Conservation (phyloP, 1,140 invertebrate species). For the Megalonaias nervosa region DNA sequence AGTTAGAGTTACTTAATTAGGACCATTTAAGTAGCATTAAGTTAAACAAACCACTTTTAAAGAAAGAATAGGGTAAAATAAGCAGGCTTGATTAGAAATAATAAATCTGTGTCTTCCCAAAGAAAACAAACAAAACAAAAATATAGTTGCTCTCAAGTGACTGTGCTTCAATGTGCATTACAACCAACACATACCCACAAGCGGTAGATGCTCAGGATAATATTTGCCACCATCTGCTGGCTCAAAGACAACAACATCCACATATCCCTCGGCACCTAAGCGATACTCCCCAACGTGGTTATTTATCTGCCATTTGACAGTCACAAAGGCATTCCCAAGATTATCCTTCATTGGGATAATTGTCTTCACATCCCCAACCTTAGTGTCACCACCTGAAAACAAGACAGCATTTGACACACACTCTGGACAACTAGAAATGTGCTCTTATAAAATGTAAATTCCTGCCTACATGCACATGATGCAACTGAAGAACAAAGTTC, state of each 20-base stretch:
- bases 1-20: too few species aligned
- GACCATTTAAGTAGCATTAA: too few species aligned
- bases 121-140: too few species aligned
- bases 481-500: too few species aligned
- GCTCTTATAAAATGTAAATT: too few species aligned
- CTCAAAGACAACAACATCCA: conserved; percentile 26
- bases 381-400: conserved; percentile 13
- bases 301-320: conserved; percentile 28
- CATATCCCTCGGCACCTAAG: conserved; percentile 27
- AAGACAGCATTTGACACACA: neutral
- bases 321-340: conserved; percentile 19
- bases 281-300: conserved; percentile 29
- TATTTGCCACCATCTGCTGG: conserved; percentile 17
- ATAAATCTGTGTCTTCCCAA: too few species aligned
- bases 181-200: conserved; percentile 17
- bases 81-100: too few species aligned
- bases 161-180: too few species aligned
- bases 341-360: conserved; percentile 28
- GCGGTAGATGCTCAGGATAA: conserved; percentile 27
- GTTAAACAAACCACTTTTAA: too few species aligned
- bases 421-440: neutral
- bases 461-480: too few species aligned
- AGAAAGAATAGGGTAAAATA: too few species aligned
- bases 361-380: conserved; percentile 19
- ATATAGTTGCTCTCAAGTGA: too few species aligned